phyloP scores from a whole-genome alignment of 2,797 vertebrate species.

The Naso thynnoides region DNA sequence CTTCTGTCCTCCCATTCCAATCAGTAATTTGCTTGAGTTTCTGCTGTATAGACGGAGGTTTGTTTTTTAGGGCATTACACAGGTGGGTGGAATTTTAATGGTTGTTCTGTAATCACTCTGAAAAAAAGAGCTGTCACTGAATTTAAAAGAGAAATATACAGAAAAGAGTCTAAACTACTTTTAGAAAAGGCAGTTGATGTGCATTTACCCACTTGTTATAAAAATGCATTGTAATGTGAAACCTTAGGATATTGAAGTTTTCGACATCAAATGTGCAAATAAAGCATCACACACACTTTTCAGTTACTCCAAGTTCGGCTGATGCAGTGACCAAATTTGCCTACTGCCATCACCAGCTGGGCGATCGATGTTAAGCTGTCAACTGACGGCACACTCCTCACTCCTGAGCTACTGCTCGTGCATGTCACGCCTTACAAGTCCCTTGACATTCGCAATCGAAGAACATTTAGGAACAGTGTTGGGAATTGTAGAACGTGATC shows the following conservation, averaged over 20 bases:
- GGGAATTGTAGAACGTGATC: conserved; percentile 34
- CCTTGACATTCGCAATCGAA: conserved; percentile 8
- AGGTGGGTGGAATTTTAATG: conserved; percentile 28
- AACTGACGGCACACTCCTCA: conserved; percentile 33
- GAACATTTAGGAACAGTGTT: background rate
- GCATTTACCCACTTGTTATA: background rate
- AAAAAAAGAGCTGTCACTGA: too few species aligned
- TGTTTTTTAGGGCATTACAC: conserved; percentile 1
- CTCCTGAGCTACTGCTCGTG: conserved; percentile 45
- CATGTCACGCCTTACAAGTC: conserved; percentile 48
- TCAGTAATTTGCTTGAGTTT: background rate
- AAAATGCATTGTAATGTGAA: background rate
- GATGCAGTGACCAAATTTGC: conserved; percentile 17
- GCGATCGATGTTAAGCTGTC: conserved; percentile 52
- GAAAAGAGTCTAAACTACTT: background rate
- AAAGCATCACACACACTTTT: conserved; percentile 3
- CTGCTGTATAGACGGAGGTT: conserved; percentile 15
- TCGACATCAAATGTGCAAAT: conserved; percentile 13
- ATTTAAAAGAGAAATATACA: background rate
- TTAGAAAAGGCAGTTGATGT: background rate
- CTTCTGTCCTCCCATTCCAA: background rate
- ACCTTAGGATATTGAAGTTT: background rate
- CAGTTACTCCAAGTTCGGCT: conserved; percentile 17
- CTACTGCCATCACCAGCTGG: conserved; percentile 12
- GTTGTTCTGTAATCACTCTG: conserved; percentile 2